phyloP scores from a whole-genome alignment of 1,140 invertebrate species.

The Stegodyphus dumicola region DNA sequence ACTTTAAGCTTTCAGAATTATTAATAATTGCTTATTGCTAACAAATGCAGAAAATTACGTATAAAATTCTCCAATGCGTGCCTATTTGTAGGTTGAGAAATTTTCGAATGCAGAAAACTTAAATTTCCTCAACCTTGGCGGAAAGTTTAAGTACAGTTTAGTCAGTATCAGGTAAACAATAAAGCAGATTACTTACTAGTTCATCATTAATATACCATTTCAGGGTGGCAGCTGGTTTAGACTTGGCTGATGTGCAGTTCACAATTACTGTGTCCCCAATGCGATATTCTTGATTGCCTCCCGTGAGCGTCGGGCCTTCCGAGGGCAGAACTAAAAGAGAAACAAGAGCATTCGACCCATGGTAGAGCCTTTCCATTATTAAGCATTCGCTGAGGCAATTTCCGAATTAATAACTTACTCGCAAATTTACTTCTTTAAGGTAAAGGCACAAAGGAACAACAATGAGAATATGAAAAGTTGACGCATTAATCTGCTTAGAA shows the following conservation, averaged over 20 bases:
- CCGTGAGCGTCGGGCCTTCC: constrained; percentile 63
- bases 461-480: too few relatives aligned
- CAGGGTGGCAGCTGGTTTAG: constrained; percentile 64
- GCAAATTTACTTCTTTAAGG: too few relatives aligned
- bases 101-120: neutral
- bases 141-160: neutral
- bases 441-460: too few relatives aligned
- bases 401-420: too few relatives aligned
- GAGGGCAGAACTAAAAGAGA: constrained; percentile 62
- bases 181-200: constrained; percentile 62
- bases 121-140: neutral
- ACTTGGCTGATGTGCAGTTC: constrained; percentile 66
- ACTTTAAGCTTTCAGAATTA: too few relatives aligned
- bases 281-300: constrained; percentile 59
- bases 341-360: constrained; percentile 45
- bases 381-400: neutral
- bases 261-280: constrained; percentile 63
- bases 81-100: neutral
- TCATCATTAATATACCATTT: constrained; percentile 66
- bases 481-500: too few relatives aligned
- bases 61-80: too few relatives aligned
- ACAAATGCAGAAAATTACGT: too few relatives aligned
- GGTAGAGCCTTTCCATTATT: constrained; percentile 24
- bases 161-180: neutral
- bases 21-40: too few relatives aligned